Percentiles rank a stretch among this genome's conserved stretches.
Conservation (phyloP, 2,888 invertebrate species). For the Cerastis rubricosa region DNA sequence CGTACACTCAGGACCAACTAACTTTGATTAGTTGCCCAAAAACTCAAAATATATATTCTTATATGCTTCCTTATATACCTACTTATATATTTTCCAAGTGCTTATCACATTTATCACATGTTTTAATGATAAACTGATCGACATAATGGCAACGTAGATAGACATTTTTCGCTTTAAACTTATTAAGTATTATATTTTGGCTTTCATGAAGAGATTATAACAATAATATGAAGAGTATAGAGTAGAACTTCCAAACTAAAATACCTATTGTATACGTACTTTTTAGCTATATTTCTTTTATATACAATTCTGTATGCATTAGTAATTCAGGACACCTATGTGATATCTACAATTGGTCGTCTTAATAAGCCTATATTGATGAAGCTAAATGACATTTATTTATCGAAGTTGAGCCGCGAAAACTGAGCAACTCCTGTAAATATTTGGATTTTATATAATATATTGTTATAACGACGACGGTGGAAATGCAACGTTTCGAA, state of each 20-base stretch:
- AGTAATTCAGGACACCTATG: constrained; percentile 29
- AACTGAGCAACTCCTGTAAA: constrained; percentile 55
- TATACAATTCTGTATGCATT: constrained; percentile 21
- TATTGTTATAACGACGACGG: neutral
- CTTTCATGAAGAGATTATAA: constrained; percentile 42
- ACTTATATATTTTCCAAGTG: constrained; percentile 17
- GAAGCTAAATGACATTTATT: constrained; percentile 34
- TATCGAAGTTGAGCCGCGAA: constrained; percentile 57
- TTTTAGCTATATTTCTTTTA: constrained; percentile 10
- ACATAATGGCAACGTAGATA: constrained; percentile 31
- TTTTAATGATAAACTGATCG: constrained; percentile 35
- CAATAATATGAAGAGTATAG: constrained; percentile 4
- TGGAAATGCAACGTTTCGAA: neutral
- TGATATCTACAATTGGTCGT: constrained; percentile 63
- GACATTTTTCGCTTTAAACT: constrained; percentile 14
- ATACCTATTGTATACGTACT: neutral
- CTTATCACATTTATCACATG: constrained; percentile 43
- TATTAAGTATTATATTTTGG: constrained; percentile 63
- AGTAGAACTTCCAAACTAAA: neutral
- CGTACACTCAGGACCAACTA: constrained; percentile 22
- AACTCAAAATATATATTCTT: constrained; percentile 48
- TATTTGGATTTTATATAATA: neutral
- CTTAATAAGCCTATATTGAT: constrained; percentile 54
- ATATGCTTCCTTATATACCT: constrained; percentile 6
- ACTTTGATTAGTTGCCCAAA: neutral